Evolutionary conservation across 2,113 vertebrate species (phyloP), one percentile per base, ranked within the genome.

Genomic region (Calyptomena viridis): DNA sequence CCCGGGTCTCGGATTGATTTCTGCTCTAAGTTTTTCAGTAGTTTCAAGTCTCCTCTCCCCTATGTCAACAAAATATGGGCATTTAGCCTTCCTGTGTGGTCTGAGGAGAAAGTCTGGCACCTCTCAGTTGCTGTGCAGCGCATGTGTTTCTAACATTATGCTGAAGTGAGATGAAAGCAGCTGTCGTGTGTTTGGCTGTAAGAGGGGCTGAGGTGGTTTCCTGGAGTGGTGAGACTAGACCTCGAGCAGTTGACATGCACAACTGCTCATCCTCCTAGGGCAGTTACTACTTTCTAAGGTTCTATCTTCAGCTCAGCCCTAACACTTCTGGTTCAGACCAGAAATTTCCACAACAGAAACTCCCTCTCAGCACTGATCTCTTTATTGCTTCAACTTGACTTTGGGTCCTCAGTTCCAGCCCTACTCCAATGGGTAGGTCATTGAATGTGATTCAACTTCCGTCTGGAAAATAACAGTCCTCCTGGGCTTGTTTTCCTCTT

Each of bases 251-350:
- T 47, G 42, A 75, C 11, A 2, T 63, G 33, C 28, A 30, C 9
- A n/a, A 3, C 30, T 87, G 22, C 8, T 25, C 31, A 8, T 25
- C 13, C 8, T 15, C 4, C 17, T 68, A 22, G 23, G 10, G 23
- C 14, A 68, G 22, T 19, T 67, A 46, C 4, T 0, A 0, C 11
- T 89, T 68, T 68, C 15, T 55, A 31, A 39, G 6, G 5, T 63
- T 69, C 60, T 87, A 27, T 25, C 33, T 87, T 53, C 46, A 56
- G 22, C 27, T 88, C 39, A 74, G 20, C 4, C 16, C 20, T 56
- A 42, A 37, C 31, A 14, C 59, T 86, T 62, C 25, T 73, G 46
- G 4, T 16, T 89, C 30, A 30, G 30, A 10, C 15, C 72, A 47
- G 46, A 47, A 47, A 47, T 9, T 47, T 59, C 21, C 16, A 55